Evolutionary conservation across 2,797 vertebrate species (phyloP), one percentile per base, ranked within the genome.

Genomic region (Falco novaeseelandiae): DNA sequence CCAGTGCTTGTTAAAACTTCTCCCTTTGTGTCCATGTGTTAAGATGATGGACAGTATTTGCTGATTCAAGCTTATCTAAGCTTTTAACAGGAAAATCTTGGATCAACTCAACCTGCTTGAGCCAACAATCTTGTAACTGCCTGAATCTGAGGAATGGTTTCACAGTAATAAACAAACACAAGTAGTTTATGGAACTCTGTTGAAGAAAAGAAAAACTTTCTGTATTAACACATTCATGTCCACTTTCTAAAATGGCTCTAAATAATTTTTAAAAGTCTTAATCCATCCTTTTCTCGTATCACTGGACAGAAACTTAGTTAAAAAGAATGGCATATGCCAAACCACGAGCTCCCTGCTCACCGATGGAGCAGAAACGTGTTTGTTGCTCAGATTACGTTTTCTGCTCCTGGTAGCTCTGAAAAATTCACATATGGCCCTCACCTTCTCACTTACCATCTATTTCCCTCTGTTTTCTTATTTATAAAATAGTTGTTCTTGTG

Each of bases 21-120:
- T 97, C 81, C 74, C 95, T 97, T 96, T 95, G 63, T 85, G 94
- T 91, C 89, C 95, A 81, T 96, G 94, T 96, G 94, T 87, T 97
- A 96, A 98, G 86, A 97, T 96, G 97, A 97, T 96, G 77, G 78
- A 94, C 90, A 92, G 38, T 77, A 89, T 97, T 97, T 97, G 95
- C 94, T 94, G 96, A 95, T 96, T 81, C 87, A 91, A 90, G 83
- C 87, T 96, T 95, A 97, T 90, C 93, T 96, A 89, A 96, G 93
- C 48, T 89, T 97, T 80, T 83, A 96, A 70, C 58, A 94, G 66
- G 44, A 97, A 98, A 97, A 95, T 69, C 48, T 80, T 79, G 48
- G 70, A 94, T 96, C 93, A 94, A 34, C 83, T 96, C 86, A 89
- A 83, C 70, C 80, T 85, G 30, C 90, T 73, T 73, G 40, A 77